Conservation (phyloP, 2,113 vertebrate species). For the Xiphophorus maculatus region DNA sequence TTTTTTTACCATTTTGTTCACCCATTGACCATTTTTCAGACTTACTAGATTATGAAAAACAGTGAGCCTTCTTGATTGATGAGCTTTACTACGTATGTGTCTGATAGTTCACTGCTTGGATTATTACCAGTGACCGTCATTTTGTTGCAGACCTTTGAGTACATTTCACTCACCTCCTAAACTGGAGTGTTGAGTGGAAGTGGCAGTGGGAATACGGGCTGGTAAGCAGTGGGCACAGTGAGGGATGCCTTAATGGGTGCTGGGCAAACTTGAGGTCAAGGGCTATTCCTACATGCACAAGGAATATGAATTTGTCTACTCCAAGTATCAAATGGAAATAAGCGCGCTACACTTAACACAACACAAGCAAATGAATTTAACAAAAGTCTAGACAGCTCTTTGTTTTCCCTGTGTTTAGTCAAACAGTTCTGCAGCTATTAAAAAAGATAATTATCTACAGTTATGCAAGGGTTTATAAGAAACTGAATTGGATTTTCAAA, state of each 20-base stretch:
- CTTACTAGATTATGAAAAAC: no score
- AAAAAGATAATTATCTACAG: slow-evolving; percentile 21
- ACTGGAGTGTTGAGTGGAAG: slow-evolving; percentile 41
- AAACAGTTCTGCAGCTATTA: slow-evolving; percentile 13
- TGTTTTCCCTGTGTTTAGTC: slow-evolving; percentile 11
- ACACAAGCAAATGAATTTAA: slow-evolving; percentile 23
- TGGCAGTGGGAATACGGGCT: slow-evolving; percentile 59
- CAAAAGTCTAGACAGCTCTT: slow-evolving; percentile 15
- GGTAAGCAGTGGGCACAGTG: slow-evolving; percentile 29
- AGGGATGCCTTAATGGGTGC: slow-evolving; percentile 45
- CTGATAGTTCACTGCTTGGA: no score
- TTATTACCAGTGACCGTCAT: slow-evolving; percentile 1
- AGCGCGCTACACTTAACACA: slow-evolving; percentile 46
- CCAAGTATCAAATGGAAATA: slow-evolving; percentile 65
- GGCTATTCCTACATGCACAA: slow-evolving; percentile 49
- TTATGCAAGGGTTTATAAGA: slow-evolving; percentile 23
- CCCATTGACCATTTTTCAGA: no score
- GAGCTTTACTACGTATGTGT: no score
- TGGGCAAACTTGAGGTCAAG: slow-evolving; percentile 54
- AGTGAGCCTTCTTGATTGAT: no score
- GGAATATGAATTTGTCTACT: slow-evolving; percentile 57
- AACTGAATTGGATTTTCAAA: slow-evolving; percentile 22
- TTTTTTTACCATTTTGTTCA: no score
- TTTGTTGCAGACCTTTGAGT: slow-evolving; percentile 7
- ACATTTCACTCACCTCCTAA: slow-evolving; percentile 24